phyloP scores from a whole-genome alignment of 2,797 vertebrate species.

The Florisuga fusca region DNA sequence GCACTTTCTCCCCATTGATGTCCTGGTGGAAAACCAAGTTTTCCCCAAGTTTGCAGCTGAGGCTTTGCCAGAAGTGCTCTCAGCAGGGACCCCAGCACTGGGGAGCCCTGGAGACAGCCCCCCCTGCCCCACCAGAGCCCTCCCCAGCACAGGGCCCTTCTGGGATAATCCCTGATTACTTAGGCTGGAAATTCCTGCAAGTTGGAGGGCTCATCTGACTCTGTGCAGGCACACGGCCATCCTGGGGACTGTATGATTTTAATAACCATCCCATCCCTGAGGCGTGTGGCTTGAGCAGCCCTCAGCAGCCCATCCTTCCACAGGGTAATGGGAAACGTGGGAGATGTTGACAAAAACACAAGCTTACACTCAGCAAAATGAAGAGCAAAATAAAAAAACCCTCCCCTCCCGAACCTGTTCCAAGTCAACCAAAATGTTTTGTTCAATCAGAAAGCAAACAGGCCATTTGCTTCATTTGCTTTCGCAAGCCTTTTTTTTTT shows the following conservation, averaged over 20 bases:
- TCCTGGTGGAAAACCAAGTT: background rate
- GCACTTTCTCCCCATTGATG: background rate
- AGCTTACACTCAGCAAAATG: background rate
- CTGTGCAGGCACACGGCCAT: background rate
- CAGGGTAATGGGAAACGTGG: background rate
- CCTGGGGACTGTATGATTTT: background rate
- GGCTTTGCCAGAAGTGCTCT: background rate
- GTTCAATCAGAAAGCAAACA: background rate
- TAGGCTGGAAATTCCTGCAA: background rate
- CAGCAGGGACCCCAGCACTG: accelerated
- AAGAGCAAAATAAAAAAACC: background rate
- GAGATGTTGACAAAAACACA: background rate
- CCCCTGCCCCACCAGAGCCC: background rate
- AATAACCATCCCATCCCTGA: background rate
- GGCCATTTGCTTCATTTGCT: accelerated
- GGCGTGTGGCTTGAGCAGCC: background rate
- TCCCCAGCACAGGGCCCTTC: background rate
- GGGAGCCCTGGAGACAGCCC: accelerated
- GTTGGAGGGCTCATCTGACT: background rate
- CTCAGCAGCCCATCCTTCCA: background rate
- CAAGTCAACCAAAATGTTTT: background rate
- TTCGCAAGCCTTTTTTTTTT: background rate
- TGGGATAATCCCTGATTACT: background rate
- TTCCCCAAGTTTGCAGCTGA: background rate
- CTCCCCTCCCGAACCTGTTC: background rate